These are phyloP conservation scores for Labia minor DNA, from an alignment of 2,888 invertebrate species.

Conservation along the genomic window DNA sequence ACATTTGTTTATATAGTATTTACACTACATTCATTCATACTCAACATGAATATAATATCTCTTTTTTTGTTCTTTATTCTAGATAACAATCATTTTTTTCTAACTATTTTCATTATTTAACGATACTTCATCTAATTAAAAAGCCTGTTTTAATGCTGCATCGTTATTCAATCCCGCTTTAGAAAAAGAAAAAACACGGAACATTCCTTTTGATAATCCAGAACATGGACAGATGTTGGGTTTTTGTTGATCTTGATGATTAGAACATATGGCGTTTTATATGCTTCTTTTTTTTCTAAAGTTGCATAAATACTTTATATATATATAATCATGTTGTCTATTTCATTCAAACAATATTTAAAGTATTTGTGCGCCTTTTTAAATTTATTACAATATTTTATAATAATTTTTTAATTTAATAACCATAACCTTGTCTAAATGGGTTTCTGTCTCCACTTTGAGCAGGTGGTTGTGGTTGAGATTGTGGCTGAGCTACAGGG, in stretches of 20 bases:
- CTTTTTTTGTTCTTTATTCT: background rate
- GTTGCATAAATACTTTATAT: conserved; percentile 17
- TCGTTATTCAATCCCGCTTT: background rate
- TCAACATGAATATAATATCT: conserved; percentile 14
- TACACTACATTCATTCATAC: conserved; percentile 13
- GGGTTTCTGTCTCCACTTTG: conserved; percentile 55
- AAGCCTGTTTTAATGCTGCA: background rate
- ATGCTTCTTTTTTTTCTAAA: background rate
- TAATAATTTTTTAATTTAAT: conserved; percentile 19
- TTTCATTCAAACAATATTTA: background rate
- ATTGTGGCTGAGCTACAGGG: conserved; percentile 37
- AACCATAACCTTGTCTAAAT: conserved; percentile 61
- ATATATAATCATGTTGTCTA: conserved; percentile 18
- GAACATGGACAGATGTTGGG: conserved; percentile 3
- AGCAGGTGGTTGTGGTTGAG: background rate
- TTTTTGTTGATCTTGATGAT: background rate
- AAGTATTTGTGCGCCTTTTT: background rate
- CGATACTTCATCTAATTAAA: background rate
- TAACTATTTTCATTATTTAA: background rate
- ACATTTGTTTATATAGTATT: background rate
- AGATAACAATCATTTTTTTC: background rate
- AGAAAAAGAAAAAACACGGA: conserved; percentile 14
- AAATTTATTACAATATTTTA: conserved; percentile 7
- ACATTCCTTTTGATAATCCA: no score
- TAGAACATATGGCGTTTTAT: background rate